Evolutionary conservation across 1,140 invertebrate species (phyloP).

Genomic region (Rhynchophorus ferrugineus): DNA sequence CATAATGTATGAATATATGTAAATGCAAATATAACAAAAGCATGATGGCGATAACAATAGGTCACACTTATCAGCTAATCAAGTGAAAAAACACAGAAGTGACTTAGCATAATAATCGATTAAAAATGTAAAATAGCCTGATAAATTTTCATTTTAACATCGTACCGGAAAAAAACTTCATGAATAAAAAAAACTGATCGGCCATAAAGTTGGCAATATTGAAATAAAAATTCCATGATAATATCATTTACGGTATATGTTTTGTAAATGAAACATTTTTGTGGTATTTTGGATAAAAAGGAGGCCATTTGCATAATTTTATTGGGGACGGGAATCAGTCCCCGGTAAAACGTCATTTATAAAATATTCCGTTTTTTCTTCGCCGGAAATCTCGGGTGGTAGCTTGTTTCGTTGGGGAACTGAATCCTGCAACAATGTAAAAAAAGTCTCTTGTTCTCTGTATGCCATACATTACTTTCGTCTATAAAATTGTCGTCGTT

Average conservation of each 20-base stretch:
- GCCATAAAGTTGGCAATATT: constrained; percentile 25
- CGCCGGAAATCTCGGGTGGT: constrained; percentile 3
- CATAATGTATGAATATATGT: too few species aligned
- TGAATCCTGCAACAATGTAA: constrained; percentile 2
- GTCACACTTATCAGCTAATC: too few species aligned
- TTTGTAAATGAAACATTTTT: constrained; percentile 37
- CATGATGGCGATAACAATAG: too few species aligned
- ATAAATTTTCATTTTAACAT: background rate
- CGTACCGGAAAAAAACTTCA: constrained; percentile 10
- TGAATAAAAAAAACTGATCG: constrained; percentile 30
- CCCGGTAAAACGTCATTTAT: constrained; percentile 12
- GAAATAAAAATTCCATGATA: constrained; percentile 32
- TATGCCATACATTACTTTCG: background rate
- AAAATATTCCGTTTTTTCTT: constrained; percentile 22
- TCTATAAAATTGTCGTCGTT: constrained; percentile 9
- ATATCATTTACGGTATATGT: constrained; percentile 33
- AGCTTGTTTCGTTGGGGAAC: background rate
- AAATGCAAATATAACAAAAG: too few species aligned
- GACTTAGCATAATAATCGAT: background rate
- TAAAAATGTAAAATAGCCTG: background rate
- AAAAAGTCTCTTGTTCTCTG: background rate
- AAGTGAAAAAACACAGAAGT: background rate
- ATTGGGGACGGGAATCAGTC: constrained; percentile 29
- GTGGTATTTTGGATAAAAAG: constrained; percentile 33
- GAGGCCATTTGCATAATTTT: constrained; percentile 35